Percentiles rank a stretch among this genome's conserved stretches.
These are phyloP conservation scores for Philypnodon macrostomus DNA, from an alignment of 2,797 vertebrate genomes.

Conservation along the genomic window DNA sequence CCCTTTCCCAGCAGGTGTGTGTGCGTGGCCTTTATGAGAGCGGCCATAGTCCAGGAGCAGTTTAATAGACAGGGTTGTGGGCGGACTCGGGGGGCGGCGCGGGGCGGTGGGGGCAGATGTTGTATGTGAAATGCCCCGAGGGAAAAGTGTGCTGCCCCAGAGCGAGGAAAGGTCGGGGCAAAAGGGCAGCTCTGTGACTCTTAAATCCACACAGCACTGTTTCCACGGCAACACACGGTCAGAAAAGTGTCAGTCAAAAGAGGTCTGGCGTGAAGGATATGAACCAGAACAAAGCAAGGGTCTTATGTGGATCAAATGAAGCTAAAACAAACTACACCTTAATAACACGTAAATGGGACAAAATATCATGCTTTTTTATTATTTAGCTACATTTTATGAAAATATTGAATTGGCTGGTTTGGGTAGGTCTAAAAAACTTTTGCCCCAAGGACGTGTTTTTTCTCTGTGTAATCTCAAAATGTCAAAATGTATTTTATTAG, in stretches of 20 bases:
- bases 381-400: too few species aligned
- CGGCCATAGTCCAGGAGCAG: constrained; percentile 42
- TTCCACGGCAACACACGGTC: constrained; percentile 59
- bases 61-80: constrained; percentile 25
- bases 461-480: too few species aligned
- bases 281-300: constrained; percentile 41
- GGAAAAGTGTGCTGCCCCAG: constrained; percentile 68
- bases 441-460: too few species aligned
- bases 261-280: constrained; percentile 45
- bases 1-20: constrained; percentile 76
- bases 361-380: too few species aligned
- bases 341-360: too few species aligned
- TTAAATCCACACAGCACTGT: constrained; percentile 55
- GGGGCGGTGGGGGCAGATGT: constrained; percentile 70
- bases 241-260: constrained; percentile 48
- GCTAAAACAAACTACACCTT: too few species aligned
- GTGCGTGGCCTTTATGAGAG: constrained; percentile 54
- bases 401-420: too few species aligned
- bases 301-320: too few species aligned
- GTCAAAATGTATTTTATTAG: too few species aligned
- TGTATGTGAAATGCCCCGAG: constrained; percentile 61
- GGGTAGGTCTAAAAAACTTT: too few species aligned
- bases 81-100: constrained; percentile 17
- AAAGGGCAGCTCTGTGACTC: constrained; percentile 60
- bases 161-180: constrained; percentile 51